Percentiles rank a stretch among this genome's conserved stretches.
Conservation (phyloP, 1,140 invertebrate genomes). For the Mamestra configurata region DNA sequence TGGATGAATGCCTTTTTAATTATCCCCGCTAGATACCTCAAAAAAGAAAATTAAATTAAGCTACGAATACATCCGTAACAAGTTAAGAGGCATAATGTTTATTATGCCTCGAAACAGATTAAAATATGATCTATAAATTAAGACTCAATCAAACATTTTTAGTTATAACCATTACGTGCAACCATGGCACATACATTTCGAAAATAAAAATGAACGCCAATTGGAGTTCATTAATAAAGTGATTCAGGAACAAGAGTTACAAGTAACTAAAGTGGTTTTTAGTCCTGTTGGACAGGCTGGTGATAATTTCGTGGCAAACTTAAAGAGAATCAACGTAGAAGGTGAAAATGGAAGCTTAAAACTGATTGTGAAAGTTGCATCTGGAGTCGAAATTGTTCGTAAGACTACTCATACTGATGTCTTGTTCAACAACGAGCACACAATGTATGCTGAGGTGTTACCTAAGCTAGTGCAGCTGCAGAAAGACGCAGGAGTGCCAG, state of each 20-base stretch:
- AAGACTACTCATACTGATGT: not conserved
- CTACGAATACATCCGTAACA: no score
- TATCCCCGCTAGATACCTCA: no score
- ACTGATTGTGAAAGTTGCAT: conserved; percentile 21
- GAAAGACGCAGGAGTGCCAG: conserved; percentile 59
- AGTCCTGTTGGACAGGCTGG: conserved; percentile 8
- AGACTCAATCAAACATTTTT: not conserved
- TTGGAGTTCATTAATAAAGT: conserved; percentile 7
- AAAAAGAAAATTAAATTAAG: no score
- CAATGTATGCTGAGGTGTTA: conserved; percentile 56
- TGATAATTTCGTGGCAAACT: conserved; percentile 28
- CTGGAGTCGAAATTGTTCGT: not conserved
- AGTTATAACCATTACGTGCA: not conserved
- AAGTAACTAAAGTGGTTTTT: not conserved
- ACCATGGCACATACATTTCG: conserved; percentile 10
- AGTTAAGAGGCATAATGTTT: no score
- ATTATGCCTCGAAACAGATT: not conserved
- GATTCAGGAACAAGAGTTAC: not conserved
- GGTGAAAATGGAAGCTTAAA: conserved; percentile 4
- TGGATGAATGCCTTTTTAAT: no score
- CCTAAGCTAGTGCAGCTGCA: conserved; percentile 74
- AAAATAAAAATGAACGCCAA: not conserved
- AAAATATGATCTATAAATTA: not conserved
- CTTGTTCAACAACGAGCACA: conserved; percentile 12
- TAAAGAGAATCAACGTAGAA: conserved; percentile 28